Conservation (phyloP, 2,113 vertebrate genomes). For the Gobio gobio region DNA sequence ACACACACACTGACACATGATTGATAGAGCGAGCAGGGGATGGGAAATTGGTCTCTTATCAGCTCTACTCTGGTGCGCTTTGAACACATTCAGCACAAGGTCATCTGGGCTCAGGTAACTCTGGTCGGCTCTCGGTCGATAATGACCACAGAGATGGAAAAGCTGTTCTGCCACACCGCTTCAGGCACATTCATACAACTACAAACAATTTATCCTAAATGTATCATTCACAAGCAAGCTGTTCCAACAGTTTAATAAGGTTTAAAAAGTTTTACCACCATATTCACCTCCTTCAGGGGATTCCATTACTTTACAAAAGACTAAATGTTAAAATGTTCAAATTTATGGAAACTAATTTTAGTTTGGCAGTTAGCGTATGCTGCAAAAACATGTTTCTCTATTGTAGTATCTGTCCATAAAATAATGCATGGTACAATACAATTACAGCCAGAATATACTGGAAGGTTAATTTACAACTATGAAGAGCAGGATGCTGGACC, state of each 20-base stretch:
- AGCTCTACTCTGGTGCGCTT: conserved; percentile 19
- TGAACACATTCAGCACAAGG: conserved; percentile 37
- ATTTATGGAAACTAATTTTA: neutral
- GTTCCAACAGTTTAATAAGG: neutral
- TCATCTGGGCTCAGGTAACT: conserved; percentile 31
- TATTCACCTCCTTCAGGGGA: neutral
- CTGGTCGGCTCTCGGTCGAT: neutral
- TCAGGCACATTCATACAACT: conserved; percentile 21
- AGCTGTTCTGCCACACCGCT: conserved; percentile 5
- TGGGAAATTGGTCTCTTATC: conserved; percentile 41
- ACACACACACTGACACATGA: conserved; percentile 16
- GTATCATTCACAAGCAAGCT: neutral
- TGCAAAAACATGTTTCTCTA: neutral
- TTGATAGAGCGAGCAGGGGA: conserved; percentile 29
- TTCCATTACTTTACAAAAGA: neutral
- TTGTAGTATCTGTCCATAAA: neutral
- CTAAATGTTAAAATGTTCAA: neutral
- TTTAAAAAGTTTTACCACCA: neutral
- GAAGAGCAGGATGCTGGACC: neutral
- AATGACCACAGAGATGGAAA: conserved; percentile 39
- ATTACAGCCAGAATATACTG: neutral
- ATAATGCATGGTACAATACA: neutral
- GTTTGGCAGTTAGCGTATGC: neutral
- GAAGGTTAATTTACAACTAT: neutral
- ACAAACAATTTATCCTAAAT: conserved; percentile 24